Evolutionary conservation across 2,797 vertebrate genomes (phyloP), one percentile per base, ranked within the genome.

Genomic region (Alcedo quadribrachys): DNA sequence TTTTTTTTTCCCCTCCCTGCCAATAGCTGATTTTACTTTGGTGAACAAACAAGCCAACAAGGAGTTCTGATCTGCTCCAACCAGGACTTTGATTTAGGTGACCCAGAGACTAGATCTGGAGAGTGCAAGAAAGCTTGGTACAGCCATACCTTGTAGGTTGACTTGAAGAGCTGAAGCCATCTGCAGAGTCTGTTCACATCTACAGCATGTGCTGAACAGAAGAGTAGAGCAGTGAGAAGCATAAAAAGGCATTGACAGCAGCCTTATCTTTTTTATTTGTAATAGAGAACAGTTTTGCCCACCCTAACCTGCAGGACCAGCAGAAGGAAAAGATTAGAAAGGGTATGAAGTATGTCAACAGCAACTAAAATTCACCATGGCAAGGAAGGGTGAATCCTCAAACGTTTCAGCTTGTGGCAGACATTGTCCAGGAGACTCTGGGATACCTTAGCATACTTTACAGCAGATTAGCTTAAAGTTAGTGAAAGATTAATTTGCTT

Each of bases 81-180:
- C 5, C 30, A 76, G 30, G 30, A 51, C 12, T 66, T 7, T 28
- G 40, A 73, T 17, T 11, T 55, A 35, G 32, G 25, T 58, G 27
- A 86, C 37, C 4, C 15, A 70, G 48, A 69, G 12, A 55, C 20
- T 22, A 43, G 11, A 43, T 46, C 16, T 85, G 15, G 16, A 85
- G 24, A 4, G 37, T 40, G 8, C 21, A 58, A 58, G 42, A 62
- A 78, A 46, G 6, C 9, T 50, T 76, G 28, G 13, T 60, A 22
- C 12, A 65, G 14, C 13, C 32, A 9, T 40, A 17, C 7, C 11
- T 71, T 7, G 1, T 35, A 43, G 0, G 3, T 13, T 3, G 1
- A 30, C 16, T 69, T 24, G 43, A 19, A 19, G 2, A 81, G 19
- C 35, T 68, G 45, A 60, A 85, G 7, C 14, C 2, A 1, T 33